Evolutionary conservation across 1,140 invertebrate species (phyloP).

Genomic region (Hylaeus anthracinus): DNA sequence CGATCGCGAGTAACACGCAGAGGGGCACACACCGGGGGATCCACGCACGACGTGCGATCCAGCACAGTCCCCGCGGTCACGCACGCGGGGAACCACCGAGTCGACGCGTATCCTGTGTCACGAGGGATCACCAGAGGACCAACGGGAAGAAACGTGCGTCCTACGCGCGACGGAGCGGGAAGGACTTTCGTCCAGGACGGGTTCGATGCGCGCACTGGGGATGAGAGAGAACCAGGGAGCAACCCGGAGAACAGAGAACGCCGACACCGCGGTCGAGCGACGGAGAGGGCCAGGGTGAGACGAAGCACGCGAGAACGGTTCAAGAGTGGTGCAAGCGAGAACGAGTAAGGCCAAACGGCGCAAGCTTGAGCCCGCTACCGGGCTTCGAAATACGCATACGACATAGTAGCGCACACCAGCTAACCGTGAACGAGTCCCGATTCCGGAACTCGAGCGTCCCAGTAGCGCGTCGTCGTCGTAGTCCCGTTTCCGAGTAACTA

Average conservation of each 20-base stretch:
- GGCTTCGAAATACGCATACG: slow-evolving; percentile 65
- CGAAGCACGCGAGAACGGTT: slow-evolving; percentile 46
- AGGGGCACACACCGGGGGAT: neutral
- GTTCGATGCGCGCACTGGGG: slow-evolving; percentile 77
- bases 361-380: slow-evolving; percentile 68
- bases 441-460: slow-evolving; percentile 17
- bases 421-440: slow-evolving; percentile 32
- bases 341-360: slow-evolving; percentile 61
- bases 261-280: slow-evolving; percentile 27
- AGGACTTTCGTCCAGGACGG: slow-evolving; percentile 78
- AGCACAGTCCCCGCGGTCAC: slow-evolving; percentile 21
- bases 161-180: slow-evolving; percentile 60
- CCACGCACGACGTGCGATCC: slow-evolving; percentile 5
- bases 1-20: neutral
- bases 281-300: slow-evolving; percentile 16
- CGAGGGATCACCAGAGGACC: neutral
- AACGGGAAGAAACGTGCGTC: slow-evolving; percentile 49
- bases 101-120: slow-evolving; percentile 4
- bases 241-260: slow-evolving; percentile 54
- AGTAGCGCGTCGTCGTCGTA: neutral
- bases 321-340: slow-evolving; percentile 19
- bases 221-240: slow-evolving; percentile 67
- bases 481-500: neutral
- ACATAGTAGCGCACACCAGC: slow-evolving; percentile 37
- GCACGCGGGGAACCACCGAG: slow-evolving; percentile 1